Percentiles rank a stretch among this genome's conserved stretches.
phyloP scores from a whole-genome alignment of 2,888 invertebrate genomes.

The Acheta domesticus region DNA sequence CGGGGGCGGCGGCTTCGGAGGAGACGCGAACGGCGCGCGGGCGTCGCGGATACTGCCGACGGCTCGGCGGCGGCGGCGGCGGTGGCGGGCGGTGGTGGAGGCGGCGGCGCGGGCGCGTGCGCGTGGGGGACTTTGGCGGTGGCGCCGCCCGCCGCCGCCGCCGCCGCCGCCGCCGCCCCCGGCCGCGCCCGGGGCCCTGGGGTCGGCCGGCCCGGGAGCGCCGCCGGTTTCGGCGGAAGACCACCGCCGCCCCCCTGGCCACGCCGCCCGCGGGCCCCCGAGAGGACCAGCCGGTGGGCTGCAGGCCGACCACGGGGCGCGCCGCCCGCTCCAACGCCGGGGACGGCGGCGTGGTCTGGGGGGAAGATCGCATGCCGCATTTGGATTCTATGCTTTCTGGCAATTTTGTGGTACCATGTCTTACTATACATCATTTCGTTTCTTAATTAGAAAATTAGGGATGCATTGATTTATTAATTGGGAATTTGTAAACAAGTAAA shows the following conservation, averaged over 20 bases:
- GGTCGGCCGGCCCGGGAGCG: constrained; percentile 10
- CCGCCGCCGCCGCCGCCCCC: not conserved
- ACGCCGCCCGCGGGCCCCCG: no score
- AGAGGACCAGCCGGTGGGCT: no score
- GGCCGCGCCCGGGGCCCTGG: constrained; percentile 7
- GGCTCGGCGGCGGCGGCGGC: not conserved
- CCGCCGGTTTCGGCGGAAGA: not conserved
- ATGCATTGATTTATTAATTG: no score
- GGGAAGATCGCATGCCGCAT: no score
- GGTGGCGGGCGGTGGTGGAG: not conserved
- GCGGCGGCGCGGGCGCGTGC: constrained; percentile 5
- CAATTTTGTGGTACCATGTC: no score
- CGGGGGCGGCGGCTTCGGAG: not conserved
- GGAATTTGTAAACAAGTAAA: no score
- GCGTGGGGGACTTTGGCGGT: not conserved
- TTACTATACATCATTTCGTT: no score
- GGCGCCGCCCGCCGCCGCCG: not conserved
- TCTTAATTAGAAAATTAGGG: no score
- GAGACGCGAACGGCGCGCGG: not conserved
- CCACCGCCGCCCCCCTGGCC: not conserved
- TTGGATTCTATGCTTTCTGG: no score
- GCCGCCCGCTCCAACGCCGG: no score
- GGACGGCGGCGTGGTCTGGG: no score
- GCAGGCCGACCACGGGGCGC: no score
- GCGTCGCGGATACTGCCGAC: not conserved